Evolutionary conservation across 2,888 invertebrate species (phyloP).

Genomic region (Ormyrus pomaceus): DNA sequence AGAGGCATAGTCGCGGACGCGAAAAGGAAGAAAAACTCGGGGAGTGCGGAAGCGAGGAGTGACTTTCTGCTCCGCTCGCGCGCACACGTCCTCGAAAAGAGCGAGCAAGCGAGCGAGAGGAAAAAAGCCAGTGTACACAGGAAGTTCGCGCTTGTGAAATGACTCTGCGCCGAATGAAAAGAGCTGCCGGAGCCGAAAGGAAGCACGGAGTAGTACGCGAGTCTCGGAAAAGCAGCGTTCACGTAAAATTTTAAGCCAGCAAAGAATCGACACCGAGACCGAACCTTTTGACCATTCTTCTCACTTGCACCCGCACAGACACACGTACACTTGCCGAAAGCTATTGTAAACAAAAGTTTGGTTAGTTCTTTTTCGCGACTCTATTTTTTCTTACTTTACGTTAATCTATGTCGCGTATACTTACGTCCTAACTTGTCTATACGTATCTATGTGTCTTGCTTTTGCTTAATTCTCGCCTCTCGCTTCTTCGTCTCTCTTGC

Average conservation of each 20-base stretch:
- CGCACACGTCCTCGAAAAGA: not conserved
- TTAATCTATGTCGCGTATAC: not conserved
- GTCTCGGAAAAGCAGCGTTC: conserved; percentile 62
- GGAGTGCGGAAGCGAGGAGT: too few species aligned
- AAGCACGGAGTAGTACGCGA: conserved; percentile 56
- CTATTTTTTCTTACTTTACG: not conserved
- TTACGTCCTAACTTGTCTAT: not conserved
- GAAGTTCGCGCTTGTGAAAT: conserved; percentile 59
- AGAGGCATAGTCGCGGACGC: not conserved
- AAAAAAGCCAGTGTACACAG: not conserved
- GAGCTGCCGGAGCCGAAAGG: conserved; percentile 10
- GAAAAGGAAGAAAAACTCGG: too few species aligned
- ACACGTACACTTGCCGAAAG: not conserved
- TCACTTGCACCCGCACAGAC: conserved; percentile 12
- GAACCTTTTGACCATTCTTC: not conserved
- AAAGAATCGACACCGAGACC: not conserved
- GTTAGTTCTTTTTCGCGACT: conserved; percentile 31
- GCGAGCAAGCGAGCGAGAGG: too few species aligned
- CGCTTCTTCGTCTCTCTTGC: not conserved
- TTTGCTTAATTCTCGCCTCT: not conserved
- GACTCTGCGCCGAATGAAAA: conserved; percentile 62
- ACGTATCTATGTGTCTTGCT: not conserved
- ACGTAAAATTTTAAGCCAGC: conserved; percentile 62
- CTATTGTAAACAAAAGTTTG: conserved; percentile 21
- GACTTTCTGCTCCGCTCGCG: too few species aligned